phyloP scores from a whole-genome alignment of 1,140 invertebrate species.

The Diachasmimorpha longicaudata region DNA sequence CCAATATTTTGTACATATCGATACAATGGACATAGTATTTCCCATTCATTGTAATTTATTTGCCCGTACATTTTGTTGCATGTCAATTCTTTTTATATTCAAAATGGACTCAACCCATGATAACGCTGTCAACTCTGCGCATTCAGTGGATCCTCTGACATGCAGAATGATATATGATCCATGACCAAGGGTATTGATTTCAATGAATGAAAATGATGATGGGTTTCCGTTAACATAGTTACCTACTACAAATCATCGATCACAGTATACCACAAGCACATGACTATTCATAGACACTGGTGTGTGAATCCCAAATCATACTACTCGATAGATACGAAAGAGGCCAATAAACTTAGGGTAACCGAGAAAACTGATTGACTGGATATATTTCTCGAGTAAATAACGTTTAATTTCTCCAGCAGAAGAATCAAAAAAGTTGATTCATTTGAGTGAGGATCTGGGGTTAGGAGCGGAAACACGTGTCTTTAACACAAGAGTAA shows the following conservation, averaged over 20 bases:
- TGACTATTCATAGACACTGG: conserved; percentile 48
- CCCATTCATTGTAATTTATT: too few relatives aligned
- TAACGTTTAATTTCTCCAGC: background rate
- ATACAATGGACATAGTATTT: too few relatives aligned
- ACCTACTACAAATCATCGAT: conserved; percentile 41
- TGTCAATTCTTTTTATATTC: too few relatives aligned
- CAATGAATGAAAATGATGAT: conserved; percentile 40
- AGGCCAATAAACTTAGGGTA: background rate
- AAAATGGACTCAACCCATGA: background rate
- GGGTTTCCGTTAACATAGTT: conserved; percentile 32
- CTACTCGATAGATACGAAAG: background rate
- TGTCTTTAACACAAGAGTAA: conserved; percentile 26
- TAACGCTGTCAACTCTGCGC: background rate
- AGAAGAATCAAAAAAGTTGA: background rate
- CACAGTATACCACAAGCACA: conserved; percentile 25
- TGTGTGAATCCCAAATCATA: conserved; percentile 34
- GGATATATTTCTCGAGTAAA: background rate
- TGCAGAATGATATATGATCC: background rate
- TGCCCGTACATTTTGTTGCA: too few relatives aligned
- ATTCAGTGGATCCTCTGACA: background rate
- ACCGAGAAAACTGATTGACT: background rate
- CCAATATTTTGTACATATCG: background rate
- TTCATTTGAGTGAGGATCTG: background rate
- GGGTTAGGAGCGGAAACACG: conserved; percentile 23
- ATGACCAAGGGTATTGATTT: conserved; percentile 25